Evolutionary conservation across 2,888 invertebrate genomes (phyloP).

Genomic region (Siphlonurus alternatus): DNA sequence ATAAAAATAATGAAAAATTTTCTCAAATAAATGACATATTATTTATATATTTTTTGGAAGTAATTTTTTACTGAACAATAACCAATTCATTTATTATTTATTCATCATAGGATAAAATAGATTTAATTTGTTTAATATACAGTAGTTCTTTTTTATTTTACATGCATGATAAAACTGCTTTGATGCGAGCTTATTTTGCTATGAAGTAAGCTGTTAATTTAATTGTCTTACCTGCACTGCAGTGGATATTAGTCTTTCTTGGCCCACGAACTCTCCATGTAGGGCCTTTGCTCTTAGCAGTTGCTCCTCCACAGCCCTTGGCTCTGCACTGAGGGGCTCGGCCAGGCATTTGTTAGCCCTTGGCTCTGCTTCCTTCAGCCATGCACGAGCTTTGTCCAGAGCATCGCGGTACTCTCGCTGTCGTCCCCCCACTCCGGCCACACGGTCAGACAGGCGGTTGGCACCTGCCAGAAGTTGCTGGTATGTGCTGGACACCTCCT

Average conservation of each 20-base stretch:
- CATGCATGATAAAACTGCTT: too few relatives aligned
- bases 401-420: constrained; percentile 68
- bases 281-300: constrained; percentile 64
- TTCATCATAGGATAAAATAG: too few relatives aligned
- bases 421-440: constrained; percentile 60
- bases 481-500: constrained; percentile 59
- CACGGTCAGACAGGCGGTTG: constrained; percentile 63
- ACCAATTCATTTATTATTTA: too few relatives aligned
- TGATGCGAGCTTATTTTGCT: too few relatives aligned
- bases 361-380: constrained; percentile 65
- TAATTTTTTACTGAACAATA: too few relatives aligned
- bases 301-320: constrained; percentile 74
- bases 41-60: too few relatives aligned
- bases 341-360: constrained; percentile 56
- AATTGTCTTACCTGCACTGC: constrained; percentile 54
- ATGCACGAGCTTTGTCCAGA: constrained; percentile 58
- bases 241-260: constrained; percentile 70
- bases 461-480: constrained; percentile 67
- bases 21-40: too few relatives aligned
- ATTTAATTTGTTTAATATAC: too few relatives aligned
- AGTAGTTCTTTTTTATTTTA: too few relatives aligned
- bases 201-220: too few relatives aligned
- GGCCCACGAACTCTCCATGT: constrained; percentile 73
- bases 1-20: too few relatives aligned
- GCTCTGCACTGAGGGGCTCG: constrained; percentile 74